phyloP scores from a whole-genome alignment of 2,888 invertebrate genomes.

The Drosophila acutilabella region DNA sequence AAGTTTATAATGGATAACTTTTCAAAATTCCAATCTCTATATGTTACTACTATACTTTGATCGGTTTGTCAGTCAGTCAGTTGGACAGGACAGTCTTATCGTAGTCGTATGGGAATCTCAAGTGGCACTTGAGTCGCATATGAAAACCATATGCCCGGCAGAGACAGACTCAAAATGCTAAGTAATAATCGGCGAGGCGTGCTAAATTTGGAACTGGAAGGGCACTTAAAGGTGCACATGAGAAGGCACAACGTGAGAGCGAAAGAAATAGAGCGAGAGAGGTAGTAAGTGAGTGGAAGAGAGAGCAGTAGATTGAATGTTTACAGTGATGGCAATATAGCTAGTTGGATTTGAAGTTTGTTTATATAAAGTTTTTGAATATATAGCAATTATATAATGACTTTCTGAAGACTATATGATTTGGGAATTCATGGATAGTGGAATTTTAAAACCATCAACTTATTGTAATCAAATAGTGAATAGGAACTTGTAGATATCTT shows the following conservation, averaged over 20 bases:
- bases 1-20: slow-evolving; percentile 38
- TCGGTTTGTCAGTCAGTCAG: slow-evolving; percentile 9
- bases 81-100: slow-evolving; percentile 3
- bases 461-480: too few relatives aligned
- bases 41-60: too few relatives aligned
- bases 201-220: slow-evolving; percentile 69
- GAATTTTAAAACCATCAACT: too few relatives aligned
- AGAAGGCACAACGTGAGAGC: slow-evolving; percentile 1
- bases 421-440: too few relatives aligned
- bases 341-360: neutral
- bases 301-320: neutral
- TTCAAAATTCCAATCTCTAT: neutral
- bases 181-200: slow-evolving; percentile 67
- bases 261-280: slow-evolving; percentile 5
- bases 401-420: too few relatives aligned
- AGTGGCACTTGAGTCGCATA: slow-evolving; percentile 74
- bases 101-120: slow-evolving; percentile 47
- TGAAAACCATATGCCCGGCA: slow-evolving; percentile 65
- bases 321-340: neutral
- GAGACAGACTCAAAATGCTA: slow-evolving; percentile 48
- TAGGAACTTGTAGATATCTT: too few relatives aligned
- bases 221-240: slow-evolving; percentile 46
- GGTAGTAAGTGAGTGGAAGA: neutral
- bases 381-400: too few relatives aligned
- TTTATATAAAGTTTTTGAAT: neutral